Conservation (phyloP, 2,113 vertebrate genomes). For the Prunella fulvescens region DNA sequence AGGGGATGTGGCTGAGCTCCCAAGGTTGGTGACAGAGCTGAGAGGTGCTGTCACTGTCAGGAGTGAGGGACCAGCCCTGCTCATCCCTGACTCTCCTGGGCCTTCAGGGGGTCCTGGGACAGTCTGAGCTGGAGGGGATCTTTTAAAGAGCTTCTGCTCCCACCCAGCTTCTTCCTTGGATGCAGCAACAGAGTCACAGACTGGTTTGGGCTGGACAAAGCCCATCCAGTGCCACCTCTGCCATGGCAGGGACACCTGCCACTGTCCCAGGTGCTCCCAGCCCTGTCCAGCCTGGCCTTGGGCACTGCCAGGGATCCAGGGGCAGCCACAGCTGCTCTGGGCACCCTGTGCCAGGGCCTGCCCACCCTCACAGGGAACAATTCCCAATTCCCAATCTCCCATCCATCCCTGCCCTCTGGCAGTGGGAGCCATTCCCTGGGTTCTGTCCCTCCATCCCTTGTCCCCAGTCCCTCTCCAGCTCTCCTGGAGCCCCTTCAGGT, state of each 20-base stretch:
- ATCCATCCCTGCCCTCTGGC: neutral
- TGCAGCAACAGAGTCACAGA: neutral
- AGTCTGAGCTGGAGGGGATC: neutral
- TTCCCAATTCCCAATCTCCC: neutral
- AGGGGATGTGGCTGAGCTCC: neutral
- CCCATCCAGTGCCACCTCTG: neutral
- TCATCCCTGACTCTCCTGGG: fast-evolving
- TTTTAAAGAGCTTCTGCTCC: neutral
- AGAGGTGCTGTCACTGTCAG: neutral
- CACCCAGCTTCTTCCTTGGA: neutral
- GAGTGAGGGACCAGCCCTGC: neutral
- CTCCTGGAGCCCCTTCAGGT: neutral
- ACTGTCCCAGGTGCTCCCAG: neutral
- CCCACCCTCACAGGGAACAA: fast-evolving
- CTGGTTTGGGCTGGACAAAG: neutral
- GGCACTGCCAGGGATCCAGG: neutral
- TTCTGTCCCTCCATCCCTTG: neutral
- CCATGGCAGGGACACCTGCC: neutral
- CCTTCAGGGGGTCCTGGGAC: neutral
- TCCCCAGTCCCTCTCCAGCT: neutral
- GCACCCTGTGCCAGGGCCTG: neutral
- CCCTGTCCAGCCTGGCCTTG: neutral
- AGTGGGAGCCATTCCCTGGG: neutral
- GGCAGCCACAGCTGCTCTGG: neutral
- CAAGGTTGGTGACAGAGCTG: fast-evolving